Conservation (phyloP, 2,797 vertebrate species). For the Labroides dimidiatus region DNA sequence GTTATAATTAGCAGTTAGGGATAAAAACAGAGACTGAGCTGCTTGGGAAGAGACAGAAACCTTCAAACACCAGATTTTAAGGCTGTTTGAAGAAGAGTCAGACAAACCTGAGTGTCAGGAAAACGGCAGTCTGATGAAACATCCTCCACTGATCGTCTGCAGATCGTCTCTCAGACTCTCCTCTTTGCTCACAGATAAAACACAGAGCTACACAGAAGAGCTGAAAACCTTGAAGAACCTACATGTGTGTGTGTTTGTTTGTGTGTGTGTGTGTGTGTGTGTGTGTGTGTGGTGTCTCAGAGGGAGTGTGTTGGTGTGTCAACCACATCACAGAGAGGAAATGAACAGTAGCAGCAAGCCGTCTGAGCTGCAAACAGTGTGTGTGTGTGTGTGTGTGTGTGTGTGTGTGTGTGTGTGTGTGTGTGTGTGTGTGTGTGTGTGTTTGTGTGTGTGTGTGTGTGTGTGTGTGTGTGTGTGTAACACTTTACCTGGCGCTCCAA, state of each 20-base stretch:
- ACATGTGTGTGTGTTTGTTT: neutral
- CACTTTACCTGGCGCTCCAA: neutral
- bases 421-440: too few relatives aligned
- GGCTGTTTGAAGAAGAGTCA: too few relatives aligned
- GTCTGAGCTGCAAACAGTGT: conserved; percentile 20
- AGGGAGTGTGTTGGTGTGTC: neutral
- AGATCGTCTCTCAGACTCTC: neutral
- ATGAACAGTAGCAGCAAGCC: conserved; percentile 35
- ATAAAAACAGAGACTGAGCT: neutral
- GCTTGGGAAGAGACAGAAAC: neutral
- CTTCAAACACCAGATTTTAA: neutral
- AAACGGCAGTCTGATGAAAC: neutral
- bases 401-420: too few relatives aligned
- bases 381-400: too few relatives aligned
- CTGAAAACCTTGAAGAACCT: neutral
- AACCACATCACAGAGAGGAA: conserved; percentile 68
- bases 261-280: too few relatives aligned
- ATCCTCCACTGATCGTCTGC: neutral
- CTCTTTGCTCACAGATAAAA: neutral
- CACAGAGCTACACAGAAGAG: neutral
- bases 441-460: too few relatives aligned
- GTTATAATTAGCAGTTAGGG: too few relatives aligned
- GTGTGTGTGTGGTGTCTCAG: neutral
- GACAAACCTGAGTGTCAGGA: conserved; percentile 12
- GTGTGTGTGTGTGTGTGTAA: neutral